Percentiles rank a stretch among this genome's conserved stretches.
These are phyloP conservation scores for Karalla daura DNA, from an alignment of 2,797 vertebrate genomes.

Conservation along the genomic window DNA sequence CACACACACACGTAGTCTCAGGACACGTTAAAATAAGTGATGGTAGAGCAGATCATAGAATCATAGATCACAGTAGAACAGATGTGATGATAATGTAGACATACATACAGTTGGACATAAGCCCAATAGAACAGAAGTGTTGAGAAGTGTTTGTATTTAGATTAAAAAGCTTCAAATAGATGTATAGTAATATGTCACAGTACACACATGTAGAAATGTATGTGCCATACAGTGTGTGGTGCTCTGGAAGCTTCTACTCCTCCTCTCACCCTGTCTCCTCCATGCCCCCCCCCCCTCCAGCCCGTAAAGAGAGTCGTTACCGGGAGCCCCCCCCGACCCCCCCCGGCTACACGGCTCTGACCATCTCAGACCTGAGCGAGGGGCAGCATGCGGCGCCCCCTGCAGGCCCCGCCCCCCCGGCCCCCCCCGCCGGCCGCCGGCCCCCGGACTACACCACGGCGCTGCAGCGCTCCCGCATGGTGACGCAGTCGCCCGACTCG, in stretches of 20 bases:
- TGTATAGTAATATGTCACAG: too few relatives aligned
- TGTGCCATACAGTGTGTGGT: fast-evolving
- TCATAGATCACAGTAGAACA: too few relatives aligned
- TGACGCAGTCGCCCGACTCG: constrained; percentile 91
- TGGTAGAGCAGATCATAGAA: too few relatives aligned
- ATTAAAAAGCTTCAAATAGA: too few relatives aligned
- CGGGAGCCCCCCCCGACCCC: constrained; percentile 97
- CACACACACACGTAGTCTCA: too few relatives aligned
- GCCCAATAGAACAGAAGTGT: too few relatives aligned
- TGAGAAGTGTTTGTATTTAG: too few relatives aligned
- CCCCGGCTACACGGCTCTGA: constrained; percentile 95
- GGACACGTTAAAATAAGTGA: too few relatives aligned
- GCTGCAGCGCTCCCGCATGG: constrained; percentile 95
- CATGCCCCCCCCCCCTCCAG: constrained; percentile 85
- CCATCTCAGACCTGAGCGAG: constrained; percentile 92
- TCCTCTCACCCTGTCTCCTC: constrained; percentile 1
- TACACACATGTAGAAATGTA: too few relatives aligned
- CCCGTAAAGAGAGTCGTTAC: constrained; percentile 94
- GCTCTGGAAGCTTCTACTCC: neutral
- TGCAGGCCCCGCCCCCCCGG: constrained; percentile 74
- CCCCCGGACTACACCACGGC: constrained; percentile 97
- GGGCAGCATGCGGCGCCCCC: constrained; percentile 79
- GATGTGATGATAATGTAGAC: too few relatives aligned
- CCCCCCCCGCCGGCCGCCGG: constrained; percentile 85
- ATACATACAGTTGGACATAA: too few relatives aligned